A percentile compares a stretch with the other conserved stretches of the same genome.
Evolutionary conservation across 2,113 vertebrate species (phyloP).

Genomic region (Hirundichthys speculiger): DNA sequence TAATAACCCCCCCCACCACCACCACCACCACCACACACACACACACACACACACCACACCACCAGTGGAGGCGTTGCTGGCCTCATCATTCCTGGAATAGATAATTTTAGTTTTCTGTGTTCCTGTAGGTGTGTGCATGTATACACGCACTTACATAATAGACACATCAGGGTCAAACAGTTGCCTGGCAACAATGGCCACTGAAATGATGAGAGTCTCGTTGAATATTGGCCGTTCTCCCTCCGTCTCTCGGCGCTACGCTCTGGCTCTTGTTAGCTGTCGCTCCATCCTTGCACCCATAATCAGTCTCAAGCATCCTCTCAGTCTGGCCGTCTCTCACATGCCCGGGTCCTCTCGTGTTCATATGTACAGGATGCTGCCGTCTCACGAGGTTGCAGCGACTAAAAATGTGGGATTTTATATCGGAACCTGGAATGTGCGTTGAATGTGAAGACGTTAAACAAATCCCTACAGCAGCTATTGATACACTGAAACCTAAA

Average conservation of each 20-base stretch:
- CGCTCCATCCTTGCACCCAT: constrained; percentile 3
- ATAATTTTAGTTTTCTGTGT: constrained; percentile 7
- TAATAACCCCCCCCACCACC: constrained; percentile 15
- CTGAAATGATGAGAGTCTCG: constrained; percentile 3
- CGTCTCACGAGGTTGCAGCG: too few relatives aligned
- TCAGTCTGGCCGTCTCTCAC: neutral
- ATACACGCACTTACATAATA: neutral
- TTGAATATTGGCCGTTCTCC: neutral
- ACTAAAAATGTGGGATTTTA: too few relatives aligned
- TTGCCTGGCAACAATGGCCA: constrained; percentile 61
- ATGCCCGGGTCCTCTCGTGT: neutral
- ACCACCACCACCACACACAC: too few relatives aligned
- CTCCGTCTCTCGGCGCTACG: neutral
- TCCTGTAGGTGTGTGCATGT: neutral
- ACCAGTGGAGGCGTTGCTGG: constrained; percentile 11
- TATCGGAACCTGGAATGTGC: too few relatives aligned
- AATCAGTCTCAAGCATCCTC: neutral
- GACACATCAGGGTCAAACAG: constrained; percentile 40
- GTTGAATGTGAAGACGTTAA: too few relatives aligned
- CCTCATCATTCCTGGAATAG: constrained; percentile 4
- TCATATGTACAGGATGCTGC: neutral
- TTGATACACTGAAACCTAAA: too few relatives aligned
- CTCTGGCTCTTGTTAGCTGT: neutral
- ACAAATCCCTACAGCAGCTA: too few relatives aligned
- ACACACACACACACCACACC: too few relatives aligned